Evolutionary conservation across 2,888 invertebrate species (phyloP), one percentile per base, ranked within the genome.

Genomic region (Clusia tigrina): DNA sequence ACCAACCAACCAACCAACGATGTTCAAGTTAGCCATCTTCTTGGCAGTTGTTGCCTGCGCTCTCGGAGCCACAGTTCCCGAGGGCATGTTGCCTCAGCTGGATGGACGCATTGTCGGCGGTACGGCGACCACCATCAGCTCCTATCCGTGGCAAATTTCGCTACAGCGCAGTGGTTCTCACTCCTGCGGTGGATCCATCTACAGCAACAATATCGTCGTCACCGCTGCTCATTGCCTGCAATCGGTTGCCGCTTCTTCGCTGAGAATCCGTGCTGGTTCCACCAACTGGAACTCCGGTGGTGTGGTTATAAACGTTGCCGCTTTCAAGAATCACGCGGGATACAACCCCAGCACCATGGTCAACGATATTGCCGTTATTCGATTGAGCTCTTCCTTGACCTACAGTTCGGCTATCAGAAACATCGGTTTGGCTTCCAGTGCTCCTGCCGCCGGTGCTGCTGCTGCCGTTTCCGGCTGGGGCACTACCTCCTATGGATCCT

Each of bases 141-240:
- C 42, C 9, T 42, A 15, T 17, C 42, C 42, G n/a, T 42, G 42
- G 42, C 42, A 42, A 42, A 42, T 42, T 15, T 42, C 42, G n/a
- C 42, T 42, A 3, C 42, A 42, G n/a, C 42, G 42, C n/a, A 15
- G n/a, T 42, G 48, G 48, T 20, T 18, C 20, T 6, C 48, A 48
- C 15, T 48, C 62, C 65, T 65, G 6, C 12, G 61, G 37, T 51
- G 65, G 63, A 23, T 18, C 32, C 0, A 42, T 89, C 9, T 84
- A 85, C 53, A 73, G 72, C 18, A 76, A 84, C 56, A 85, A 85
- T 42, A 67, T 74, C 24, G 82, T 87, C 1, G 65, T 89, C 2
- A 89, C 88, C 1, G 89, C 89, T 42, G 89, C 88, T 12, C 89
- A 89, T 73, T 89, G 89, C 70, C 82, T 81, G 66, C 74, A 84